These are phyloP conservation scores for Euleptes europaea DNA, from an alignment of 2,113 vertebrate genomes.

Conservation along the genomic window DNA sequence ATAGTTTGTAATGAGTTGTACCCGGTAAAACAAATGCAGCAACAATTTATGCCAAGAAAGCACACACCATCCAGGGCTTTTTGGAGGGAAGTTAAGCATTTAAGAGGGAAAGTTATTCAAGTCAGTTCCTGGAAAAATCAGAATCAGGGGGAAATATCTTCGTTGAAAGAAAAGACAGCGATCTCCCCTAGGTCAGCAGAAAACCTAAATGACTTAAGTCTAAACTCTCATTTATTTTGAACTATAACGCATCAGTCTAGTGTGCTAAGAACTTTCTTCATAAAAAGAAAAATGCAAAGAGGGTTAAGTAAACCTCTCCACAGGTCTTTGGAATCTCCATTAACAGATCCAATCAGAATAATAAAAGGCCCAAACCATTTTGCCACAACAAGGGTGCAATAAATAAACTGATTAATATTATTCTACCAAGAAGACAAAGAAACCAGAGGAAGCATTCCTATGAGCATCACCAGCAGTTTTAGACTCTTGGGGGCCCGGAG, in stretches of 20 bases:
- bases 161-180: neutral
- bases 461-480: neutral
- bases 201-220: neutral
- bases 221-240: neutral
- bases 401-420: constrained; percentile 2
- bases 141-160: no score
- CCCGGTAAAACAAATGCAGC: neutral
- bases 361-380: neutral
- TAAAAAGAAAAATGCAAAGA: neutral
- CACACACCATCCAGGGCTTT: neutral
- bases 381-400: constrained; percentile 6
- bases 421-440: neutral
- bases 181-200: neutral
- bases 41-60: neutral
- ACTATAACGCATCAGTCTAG: neutral
- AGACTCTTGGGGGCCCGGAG: neutral
- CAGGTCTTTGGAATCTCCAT: neutral
- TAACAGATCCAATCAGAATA: neutral
- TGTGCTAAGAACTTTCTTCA: neutral
- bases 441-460: neutral
- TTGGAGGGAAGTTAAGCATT: no score
- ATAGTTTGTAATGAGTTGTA: neutral
- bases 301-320: neutral
- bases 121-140: no score
- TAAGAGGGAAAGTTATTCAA: neutral